Evolutionary conservation across 1,140 invertebrate species (phyloP).

Genomic region (Habropoda laboriosa): DNA sequence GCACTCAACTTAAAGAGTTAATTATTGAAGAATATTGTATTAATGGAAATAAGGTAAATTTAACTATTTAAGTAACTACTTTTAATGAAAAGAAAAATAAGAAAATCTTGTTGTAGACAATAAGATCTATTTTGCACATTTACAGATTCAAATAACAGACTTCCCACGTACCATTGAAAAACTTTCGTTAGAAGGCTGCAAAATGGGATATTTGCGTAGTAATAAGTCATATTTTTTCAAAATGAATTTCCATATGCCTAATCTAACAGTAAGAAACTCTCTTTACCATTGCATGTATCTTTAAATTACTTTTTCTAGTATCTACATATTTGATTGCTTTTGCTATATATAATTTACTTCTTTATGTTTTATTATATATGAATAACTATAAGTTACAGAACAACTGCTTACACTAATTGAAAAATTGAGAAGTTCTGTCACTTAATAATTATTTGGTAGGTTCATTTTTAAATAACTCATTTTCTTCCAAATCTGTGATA

Average conservation of each 20-base stretch:
- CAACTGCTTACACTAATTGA: slow-evolving; percentile 20
- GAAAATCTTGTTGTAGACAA: background rate
- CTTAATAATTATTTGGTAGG: slow-evolving; percentile 10
- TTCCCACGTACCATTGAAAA: slow-evolving; percentile 83
- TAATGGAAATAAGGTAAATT: slow-evolving; percentile 78
- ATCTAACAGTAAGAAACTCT: slow-evolving; percentile 82
- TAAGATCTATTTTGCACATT: slow-evolving; percentile 28
- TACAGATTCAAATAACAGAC: slow-evolving; percentile 81
- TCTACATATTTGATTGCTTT: slow-evolving; percentile 1
- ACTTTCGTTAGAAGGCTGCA: slow-evolving; percentile 83
- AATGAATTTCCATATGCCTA: slow-evolving; percentile 83
- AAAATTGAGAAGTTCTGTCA: slow-evolving; percentile 31
- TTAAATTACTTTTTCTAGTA: background rate
- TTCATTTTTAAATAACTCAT: slow-evolving; percentile 23
- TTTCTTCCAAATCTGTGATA: background rate
- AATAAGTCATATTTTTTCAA: slow-evolving; percentile 83
- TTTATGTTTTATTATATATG: slow-evolving; percentile 16
- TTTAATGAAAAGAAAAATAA: background rate
- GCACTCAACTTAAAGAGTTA: slow-evolving; percentile 78
- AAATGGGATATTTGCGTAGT: slow-evolving; percentile 79
- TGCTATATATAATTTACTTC: background rate
- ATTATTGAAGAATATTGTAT: slow-evolving; percentile 82
- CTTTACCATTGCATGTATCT: slow-evolving; percentile 7
- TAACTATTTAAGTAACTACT: background rate
- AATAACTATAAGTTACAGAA: slow-evolving; percentile 16